Evolutionary conservation across 2,888 invertebrate genomes (phyloP).

Genomic region (Rhimphoctona megacephalus): DNA sequence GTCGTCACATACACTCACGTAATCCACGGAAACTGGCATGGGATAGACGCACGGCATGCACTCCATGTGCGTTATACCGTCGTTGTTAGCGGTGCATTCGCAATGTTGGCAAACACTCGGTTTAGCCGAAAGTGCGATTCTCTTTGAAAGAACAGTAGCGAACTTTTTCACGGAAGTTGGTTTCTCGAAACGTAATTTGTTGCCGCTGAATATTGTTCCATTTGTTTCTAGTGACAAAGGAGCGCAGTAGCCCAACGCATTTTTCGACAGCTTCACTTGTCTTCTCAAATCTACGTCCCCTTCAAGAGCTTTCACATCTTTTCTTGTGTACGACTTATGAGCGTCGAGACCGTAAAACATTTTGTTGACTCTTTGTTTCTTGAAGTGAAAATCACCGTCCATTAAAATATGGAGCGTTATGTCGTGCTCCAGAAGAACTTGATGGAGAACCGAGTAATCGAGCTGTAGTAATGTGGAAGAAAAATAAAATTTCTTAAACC

Average conservation of each 20-base stretch:
- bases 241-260: slow-evolving; percentile 91
- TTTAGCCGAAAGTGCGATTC: slow-evolving; percentile 88
- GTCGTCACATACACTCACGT: slow-evolving; percentile 83
- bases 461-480: slow-evolving; percentile 85
- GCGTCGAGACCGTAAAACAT: slow-evolving; percentile 93
- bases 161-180: slow-evolving; percentile 88
- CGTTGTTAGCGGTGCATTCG: slow-evolving; percentile 89
- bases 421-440: slow-evolving; percentile 92
- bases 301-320: slow-evolving; percentile 88
- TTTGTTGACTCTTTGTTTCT: slow-evolving; percentile 90
- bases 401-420: slow-evolving; percentile 93
- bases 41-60: slow-evolving; percentile 88
- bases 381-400: slow-evolving; percentile 92
- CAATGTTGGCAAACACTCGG: slow-evolving; percentile 88
- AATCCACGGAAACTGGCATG: slow-evolving; percentile 85
- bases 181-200: slow-evolving; percentile 87
- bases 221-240: slow-evolving; percentile 94
- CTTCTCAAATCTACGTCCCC: slow-evolving; percentile 91
- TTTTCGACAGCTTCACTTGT: slow-evolving; percentile 91
- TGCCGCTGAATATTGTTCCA: slow-evolving; percentile 90
- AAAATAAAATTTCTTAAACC: not conserved
- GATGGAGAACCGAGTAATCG: slow-evolving; percentile 93
- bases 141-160: slow-evolving; percentile 88
- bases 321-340: slow-evolving; percentile 91
- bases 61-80: slow-evolving; percentile 89